Base-by-base conservation (phyloP, 2,113 vertebrate species). In the Nerophis lumbriciformis region DNA sequence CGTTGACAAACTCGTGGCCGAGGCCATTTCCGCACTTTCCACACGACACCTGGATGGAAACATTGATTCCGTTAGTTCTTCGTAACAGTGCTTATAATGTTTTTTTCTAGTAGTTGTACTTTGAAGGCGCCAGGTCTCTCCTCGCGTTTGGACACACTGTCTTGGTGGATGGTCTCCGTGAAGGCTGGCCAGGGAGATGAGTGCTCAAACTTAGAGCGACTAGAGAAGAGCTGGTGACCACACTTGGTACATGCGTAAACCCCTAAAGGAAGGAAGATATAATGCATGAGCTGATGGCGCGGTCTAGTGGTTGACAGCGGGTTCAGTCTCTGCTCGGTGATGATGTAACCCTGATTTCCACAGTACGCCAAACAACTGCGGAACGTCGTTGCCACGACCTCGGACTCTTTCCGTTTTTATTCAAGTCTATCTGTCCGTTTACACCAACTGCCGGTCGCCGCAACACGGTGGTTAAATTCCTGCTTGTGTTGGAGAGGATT, bases 131-230 rank as follows among this genome's bases (percentile, higher is more conserved):
- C 90, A 0, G 88, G 75, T 53, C 85, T 77, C 59, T 98, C 95
- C 37, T 84, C 0, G 0, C 75, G 58, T 72, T 97, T 98, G 65
- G 89, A 76, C 72, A 98, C 89, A 39, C 96, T 98, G 82, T 98
- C 88, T 5, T 86, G 15, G 0, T 77, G 91, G 64, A 98, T 5
- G 21, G 95, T 93, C 76, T 95, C 91, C 0, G 94, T 95, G 89
- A 98, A 98, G 0, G 95, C 92, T 0, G 96, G 96, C 96, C 96
- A 98, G 0, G 95, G 95, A 0, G 96, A 95, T 0, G 95, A 98
- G 78, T 98, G 96, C 13, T 92, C 80, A 0, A 88, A 98, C 85
- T 98, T 98, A 0, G 92, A 87, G 0, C 35, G 79, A 83, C 96
- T 98, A 80, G 93, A 93, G 78, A 98, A 98, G 1, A 98, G 88